Conservation (phyloP, 30 jellyfish, hydroid and myxozoan genomes). For the Turritopsis rubra region DNA sequence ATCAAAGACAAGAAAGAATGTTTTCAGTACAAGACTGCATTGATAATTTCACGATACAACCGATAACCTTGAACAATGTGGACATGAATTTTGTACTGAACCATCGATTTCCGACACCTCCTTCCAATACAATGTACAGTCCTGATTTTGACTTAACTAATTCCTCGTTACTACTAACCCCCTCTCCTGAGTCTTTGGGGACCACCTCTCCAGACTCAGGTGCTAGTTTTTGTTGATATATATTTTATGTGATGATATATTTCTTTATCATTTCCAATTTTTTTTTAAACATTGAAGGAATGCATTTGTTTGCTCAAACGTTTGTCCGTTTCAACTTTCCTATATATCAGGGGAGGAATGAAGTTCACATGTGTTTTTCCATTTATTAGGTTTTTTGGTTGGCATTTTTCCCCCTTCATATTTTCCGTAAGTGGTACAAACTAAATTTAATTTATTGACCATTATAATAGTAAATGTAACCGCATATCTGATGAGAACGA, state of each 20-base stretch:
- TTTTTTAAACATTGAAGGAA: no score
- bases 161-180: conserved; percentile 53
- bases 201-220: conserved; percentile 10
- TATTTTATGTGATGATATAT: background rate
- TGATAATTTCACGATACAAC: background rate
- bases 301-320: no score
- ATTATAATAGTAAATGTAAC: no score
- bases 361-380: no score
- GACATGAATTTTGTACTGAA: conserved; percentile 29
- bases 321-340: no score
- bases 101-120: conserved; percentile 88
- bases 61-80: background rate
- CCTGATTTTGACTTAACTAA: conserved; percentile 23
- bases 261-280: no score
- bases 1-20: background rate
- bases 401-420: no score
- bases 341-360: no score
- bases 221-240: background rate
- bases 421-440: no score
- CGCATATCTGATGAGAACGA: background rate
- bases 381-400: no score
- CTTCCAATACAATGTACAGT: conserved; percentile 51
- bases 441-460: no score
- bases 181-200: conserved; percentile 72
- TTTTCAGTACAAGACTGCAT: background rate